Conservation (phyloP, 2,888 invertebrate species). For the Kuschelorhynchus macadamiae region DNA sequence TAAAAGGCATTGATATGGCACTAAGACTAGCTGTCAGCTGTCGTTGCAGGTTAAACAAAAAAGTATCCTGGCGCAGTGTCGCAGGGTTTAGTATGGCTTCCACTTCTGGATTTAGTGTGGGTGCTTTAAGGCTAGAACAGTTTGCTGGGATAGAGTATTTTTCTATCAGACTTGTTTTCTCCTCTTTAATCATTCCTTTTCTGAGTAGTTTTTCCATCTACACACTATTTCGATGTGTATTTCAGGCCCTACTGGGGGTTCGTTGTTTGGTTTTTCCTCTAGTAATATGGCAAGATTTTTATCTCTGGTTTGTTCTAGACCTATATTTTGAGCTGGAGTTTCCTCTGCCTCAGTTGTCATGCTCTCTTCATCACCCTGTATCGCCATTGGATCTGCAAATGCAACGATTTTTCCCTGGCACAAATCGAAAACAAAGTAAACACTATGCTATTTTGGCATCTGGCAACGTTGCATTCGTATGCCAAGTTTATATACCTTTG, state of each 20-base stretch:
- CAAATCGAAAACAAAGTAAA: too few relatives aligned
- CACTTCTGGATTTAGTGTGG: constrained; percentile 5
- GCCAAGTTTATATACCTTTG: too few relatives aligned
- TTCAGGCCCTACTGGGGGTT: not conserved
- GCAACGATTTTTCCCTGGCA: too few relatives aligned
- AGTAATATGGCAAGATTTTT: not conserved
- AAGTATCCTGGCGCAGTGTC: not conserved
- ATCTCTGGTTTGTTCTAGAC: too few relatives aligned
- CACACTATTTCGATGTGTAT: not conserved
- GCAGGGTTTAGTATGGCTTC: not conserved
- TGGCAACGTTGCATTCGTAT: too few relatives aligned
- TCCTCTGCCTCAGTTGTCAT: too few relatives aligned
- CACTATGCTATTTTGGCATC: too few relatives aligned
- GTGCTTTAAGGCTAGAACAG: not conserved
- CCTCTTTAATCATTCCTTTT: constrained; percentile 2
- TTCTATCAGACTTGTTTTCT: not conserved
- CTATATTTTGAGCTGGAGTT: too few relatives aligned
- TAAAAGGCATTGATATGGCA: not conserved
- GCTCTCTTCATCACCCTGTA: too few relatives aligned
- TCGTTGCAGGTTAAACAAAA: not conserved
- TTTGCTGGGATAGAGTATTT: not conserved
- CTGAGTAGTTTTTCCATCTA: not conserved
- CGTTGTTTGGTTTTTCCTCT: not conserved
- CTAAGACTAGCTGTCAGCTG: not conserved
- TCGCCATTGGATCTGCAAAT: too few relatives aligned